Evolutionary conservation across 2,888 invertebrate genomes (phyloP).

Genomic region (Drosophila yooni): DNA sequence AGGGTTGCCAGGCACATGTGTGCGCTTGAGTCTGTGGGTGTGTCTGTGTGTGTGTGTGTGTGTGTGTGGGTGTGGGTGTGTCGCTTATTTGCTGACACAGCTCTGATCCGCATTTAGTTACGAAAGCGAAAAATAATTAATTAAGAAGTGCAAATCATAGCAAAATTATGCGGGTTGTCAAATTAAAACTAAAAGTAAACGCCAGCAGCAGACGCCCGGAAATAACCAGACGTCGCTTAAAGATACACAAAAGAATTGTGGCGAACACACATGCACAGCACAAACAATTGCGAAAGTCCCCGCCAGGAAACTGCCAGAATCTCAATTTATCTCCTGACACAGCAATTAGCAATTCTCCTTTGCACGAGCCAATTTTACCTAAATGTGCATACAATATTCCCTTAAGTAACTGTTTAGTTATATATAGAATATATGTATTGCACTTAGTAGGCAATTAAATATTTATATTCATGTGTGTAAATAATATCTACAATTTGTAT

Average conservation of each 20-base stretch:
- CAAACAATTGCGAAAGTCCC: not conserved
- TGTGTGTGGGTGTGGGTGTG: constrained; percentile 22
- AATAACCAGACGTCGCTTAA: constrained; percentile 53
- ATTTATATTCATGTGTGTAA: not conserved
- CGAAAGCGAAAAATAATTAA: constrained; percentile 75
- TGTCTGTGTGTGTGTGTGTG: constrained; percentile 6
- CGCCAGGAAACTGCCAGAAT: constrained; percentile 25
- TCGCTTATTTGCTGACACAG: constrained; percentile 66
- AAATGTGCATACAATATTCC: not conserved
- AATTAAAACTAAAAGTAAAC: constrained; percentile 68
- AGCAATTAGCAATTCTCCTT: constrained; percentile 31
- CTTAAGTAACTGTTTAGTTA: not conserved
- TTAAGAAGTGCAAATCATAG: constrained; percentile 79
- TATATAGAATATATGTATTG: not conserved
- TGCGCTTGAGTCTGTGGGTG: not conserved
- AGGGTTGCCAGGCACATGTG: constrained; percentile 34
- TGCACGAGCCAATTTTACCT: not conserved
- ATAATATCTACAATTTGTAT: not conserved
- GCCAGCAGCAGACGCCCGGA: constrained; percentile 62
- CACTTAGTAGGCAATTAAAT: not conserved
- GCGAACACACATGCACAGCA: not conserved
- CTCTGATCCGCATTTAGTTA: constrained; percentile 59
- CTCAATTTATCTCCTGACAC: constrained; percentile 34
- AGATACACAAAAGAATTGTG: constrained; percentile 40
- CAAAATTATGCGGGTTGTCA: constrained; percentile 76